Percentiles rank a stretch among this genome's conserved stretches.
Evolutionary conservation across 2,113 vertebrate species (phyloP).

Genomic region (Notarius lentiginosus): DNA sequence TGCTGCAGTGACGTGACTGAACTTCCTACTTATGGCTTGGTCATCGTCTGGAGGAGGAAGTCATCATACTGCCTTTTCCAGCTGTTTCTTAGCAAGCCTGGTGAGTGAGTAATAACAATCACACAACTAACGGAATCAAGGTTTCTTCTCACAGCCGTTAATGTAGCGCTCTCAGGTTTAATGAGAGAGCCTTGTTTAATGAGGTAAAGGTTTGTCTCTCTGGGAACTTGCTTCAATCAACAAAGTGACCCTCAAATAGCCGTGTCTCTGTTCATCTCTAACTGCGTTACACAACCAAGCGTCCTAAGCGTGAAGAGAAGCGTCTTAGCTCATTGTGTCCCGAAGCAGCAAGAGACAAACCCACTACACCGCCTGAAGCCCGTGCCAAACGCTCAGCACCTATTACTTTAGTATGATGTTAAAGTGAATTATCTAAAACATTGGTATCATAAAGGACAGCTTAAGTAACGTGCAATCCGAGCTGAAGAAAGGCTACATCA

Average conservation of each 20-base stretch:
- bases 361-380: not conserved
- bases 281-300: not conserved
- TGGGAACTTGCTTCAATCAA: not conserved
- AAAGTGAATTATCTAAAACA: not conserved
- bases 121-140: not conserved
- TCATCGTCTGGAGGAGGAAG: not conserved
- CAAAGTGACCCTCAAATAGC: not conserved
- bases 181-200: not conserved
- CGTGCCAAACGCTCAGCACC: not conserved
- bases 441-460: not conserved
- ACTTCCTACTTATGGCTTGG: conserved; percentile 5
- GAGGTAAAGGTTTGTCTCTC: not conserved
- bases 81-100: not conserved
- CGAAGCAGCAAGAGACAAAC: not conserved
- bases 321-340: not conserved
- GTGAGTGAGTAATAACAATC: not conserved
- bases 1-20: not conserved
- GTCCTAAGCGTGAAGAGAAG: not conserved
- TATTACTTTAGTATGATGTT: not conserved
- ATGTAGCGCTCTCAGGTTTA: not conserved
- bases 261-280: not conserved
- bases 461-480: not conserved
- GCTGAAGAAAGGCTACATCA: not conserved
- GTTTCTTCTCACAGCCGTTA: not conserved
- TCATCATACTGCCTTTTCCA: not conserved